Conservation (phyloP, 2,888 invertebrate genomes). For the Cephus nigrinus region DNA sequence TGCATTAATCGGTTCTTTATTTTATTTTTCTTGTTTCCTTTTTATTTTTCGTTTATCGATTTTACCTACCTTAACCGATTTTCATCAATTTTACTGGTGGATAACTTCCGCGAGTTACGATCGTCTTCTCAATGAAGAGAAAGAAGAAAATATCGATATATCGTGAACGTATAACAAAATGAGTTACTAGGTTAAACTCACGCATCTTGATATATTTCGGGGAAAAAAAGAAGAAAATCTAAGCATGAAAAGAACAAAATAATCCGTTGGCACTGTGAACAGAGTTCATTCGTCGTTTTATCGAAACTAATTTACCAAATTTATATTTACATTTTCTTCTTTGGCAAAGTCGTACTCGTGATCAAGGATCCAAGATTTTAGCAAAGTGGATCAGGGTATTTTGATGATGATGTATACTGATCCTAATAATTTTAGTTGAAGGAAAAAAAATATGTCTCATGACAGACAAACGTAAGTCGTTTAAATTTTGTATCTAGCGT, state of each 20-base stretch:
- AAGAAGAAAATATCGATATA: not conserved
- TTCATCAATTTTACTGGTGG: not conserved
- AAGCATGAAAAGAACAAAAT: not conserved
- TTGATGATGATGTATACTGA: not conserved
- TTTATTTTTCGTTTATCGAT: not conserved
- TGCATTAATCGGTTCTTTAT: not conserved
- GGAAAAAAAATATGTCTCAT: conserved; percentile 29
- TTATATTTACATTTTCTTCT: not conserved
- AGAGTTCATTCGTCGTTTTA: not conserved
- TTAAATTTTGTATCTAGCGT: not conserved
- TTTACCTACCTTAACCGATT: not conserved
- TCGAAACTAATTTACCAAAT: not conserved
- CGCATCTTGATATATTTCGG: not conserved
- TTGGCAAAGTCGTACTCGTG: not conserved
- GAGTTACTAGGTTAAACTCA: not conserved
- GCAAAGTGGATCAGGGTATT: not conserved
- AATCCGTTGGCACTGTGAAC: not conserved
- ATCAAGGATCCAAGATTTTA: not conserved
- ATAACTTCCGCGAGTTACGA: not conserved
- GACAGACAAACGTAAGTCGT: conserved; percentile 25
- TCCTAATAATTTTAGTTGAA: not conserved
- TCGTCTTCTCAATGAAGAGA: not conserved
- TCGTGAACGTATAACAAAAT: not conserved
- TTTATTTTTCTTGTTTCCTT: not conserved
- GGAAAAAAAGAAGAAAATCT: not conserved